Conservation (phyloP, 2,113 vertebrate species). For the Geococcyx californianus region DNA sequence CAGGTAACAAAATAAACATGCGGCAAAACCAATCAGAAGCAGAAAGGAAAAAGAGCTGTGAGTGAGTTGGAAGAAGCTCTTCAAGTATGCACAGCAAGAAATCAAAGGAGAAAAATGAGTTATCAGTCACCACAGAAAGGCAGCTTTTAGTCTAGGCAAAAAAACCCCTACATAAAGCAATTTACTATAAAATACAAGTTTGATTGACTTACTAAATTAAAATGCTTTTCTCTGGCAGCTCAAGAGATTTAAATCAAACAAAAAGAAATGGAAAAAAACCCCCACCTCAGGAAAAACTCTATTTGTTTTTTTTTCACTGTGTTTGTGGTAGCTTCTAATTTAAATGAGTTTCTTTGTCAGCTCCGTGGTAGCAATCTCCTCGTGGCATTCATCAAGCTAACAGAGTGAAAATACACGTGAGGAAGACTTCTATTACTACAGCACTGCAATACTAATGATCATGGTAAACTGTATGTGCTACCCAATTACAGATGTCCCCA, state of each 20-base stretch:
- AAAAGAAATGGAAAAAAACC: background rate
- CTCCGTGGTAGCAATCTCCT: background rate
- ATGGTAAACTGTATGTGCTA: background rate
- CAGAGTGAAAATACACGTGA: background rate
- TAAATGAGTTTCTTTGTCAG: background rate
- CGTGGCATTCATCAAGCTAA: background rate
- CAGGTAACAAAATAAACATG: background rate
- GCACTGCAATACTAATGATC: background rate
- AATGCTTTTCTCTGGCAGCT: background rate
- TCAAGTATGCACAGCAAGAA: background rate
- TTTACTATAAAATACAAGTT: background rate
- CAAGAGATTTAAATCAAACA: background rate
- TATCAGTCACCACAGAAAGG: background rate
- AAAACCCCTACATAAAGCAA: background rate
- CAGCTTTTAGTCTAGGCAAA: background rate
- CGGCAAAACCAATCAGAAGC: background rate
- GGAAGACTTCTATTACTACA: background rate
- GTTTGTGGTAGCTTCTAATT: background rate
- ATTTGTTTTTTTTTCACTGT: background rate
- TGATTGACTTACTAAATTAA: slow-evolving; percentile 28
- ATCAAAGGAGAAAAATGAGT: background rate
- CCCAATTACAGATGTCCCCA: no score
- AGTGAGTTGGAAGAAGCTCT: background rate
- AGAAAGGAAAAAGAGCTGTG: background rate
- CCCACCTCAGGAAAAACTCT: background rate